Conservation (phyloP, 2,113 vertebrate genomes). For the Chloroceryle aenea region DNA sequence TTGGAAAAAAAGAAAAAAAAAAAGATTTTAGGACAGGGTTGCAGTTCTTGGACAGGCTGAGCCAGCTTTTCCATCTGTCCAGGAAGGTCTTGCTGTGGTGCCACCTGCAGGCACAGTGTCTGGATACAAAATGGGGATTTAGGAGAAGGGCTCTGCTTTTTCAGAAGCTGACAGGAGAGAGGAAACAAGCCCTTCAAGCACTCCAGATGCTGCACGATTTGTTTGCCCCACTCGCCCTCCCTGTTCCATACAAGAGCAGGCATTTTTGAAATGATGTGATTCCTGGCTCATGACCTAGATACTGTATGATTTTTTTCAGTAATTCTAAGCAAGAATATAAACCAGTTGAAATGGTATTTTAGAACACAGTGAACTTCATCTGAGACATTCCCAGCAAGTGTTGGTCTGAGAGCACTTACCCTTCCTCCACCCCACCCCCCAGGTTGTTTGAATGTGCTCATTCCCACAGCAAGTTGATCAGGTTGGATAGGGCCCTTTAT, state of each 20-base stretch:
- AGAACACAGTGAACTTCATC: neutral
- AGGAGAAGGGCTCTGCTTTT: neutral
- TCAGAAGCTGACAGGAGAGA: neutral
- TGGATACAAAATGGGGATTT: neutral
- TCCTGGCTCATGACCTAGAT: accelerated
- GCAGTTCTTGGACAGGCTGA: neutral
- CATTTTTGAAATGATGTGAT: neutral
- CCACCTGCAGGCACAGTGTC: constrained; percentile 13
- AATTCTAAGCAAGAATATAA: neutral
- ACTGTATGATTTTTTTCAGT: neutral
- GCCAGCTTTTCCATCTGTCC: neutral
- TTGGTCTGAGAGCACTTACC: neutral
- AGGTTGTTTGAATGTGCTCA: neutral
- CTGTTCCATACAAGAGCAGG: neutral
- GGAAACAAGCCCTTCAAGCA: neutral
- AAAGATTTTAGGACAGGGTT: neutral
- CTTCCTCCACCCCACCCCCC: neutral
- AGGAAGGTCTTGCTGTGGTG: constrained; percentile 6
- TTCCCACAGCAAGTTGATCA: neutral
- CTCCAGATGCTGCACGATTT: neutral
- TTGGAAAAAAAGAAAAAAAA: accelerated
- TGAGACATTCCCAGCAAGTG: neutral
- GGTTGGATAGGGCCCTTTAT: accelerated
- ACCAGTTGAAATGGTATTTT: neutral
- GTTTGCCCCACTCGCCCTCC: neutral